Conservation (phyloP, 1,140 invertebrate species). For the Melanaphis sacchari region DNA sequence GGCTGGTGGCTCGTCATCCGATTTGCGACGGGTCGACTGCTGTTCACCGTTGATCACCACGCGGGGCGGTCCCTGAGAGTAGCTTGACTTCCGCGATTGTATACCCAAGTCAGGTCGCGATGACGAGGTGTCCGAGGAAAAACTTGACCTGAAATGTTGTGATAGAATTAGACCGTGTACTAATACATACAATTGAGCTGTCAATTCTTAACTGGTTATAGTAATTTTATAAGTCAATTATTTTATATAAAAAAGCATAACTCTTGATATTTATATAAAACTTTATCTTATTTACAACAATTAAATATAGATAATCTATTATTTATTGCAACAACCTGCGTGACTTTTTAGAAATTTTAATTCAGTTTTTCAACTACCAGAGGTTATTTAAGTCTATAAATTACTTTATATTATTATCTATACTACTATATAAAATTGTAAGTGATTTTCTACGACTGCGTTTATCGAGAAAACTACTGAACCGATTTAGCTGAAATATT, state of each 20-base stretch:
- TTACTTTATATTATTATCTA: background rate
- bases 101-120: conserved; percentile 9
- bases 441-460: no score
- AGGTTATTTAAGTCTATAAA: background rate
- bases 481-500: no score
- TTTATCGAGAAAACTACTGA: no score
- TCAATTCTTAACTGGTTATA: background rate
- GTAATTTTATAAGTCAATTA: background rate
- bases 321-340: background rate
- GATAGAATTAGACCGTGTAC: background rate
- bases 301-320: background rate
- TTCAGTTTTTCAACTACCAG: background rate
- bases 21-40: background rate
- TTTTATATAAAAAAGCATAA: background rate
- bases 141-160: conserved; percentile 29
- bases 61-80: conserved; percentile 22
- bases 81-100: conserved; percentile 4
- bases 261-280: background rate
- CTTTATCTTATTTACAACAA: background rate
- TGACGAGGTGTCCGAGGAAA: conserved; percentile 47
- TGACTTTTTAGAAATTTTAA: background rate
- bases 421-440: no score
- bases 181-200: background rate
- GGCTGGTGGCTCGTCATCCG: conserved; percentile 26
- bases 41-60: conserved; percentile 56